Base-by-base conservation (phyloP, 1,140 invertebrate species). In the Coelopa frigida region DNA sequence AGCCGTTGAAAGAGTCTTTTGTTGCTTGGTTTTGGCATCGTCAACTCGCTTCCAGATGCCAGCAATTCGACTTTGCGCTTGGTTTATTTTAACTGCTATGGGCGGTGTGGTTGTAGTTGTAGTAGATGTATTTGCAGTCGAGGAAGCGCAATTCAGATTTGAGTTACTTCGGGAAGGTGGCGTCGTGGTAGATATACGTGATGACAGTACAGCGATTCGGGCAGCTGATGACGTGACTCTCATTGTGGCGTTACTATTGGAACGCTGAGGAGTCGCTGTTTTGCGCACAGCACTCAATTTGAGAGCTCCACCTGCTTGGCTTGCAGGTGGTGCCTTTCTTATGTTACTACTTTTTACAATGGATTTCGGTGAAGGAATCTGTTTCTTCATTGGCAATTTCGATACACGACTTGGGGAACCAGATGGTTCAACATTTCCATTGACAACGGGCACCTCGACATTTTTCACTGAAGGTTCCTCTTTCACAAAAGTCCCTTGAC, bases 401-500 rank as follows among this genome's bases (percentile, higher is more conserved):
- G 68, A 56, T 12, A 53, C 68, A 14, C 70, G 68, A n/a, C n/a
- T n/a, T n/a, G n/a, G n/a, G n/a, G n/a, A n/a, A n/a, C n/a, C n/a
- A n/a, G n/a, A n/a, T n/a, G n/a, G n/a, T n/a, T n/a, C n/a, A n/a
- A n/a, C n/a, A n/a, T n/a, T n/a, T n/a, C n/a, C n/a, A n/a, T 72
- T 73, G 20, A 72, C 73, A 15, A 73, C 63, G 3, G 74, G 70
- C 15, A 72, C 66, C 3, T 71, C 68, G 12, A 38, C 53, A 15
- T 72, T 55, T 17, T 67, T 52, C 51, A 72, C 69, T 3, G 74
- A 62, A 5, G 75, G 72, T 52, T 87, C 83, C 51, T 91, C 87
- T 68, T 91, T 91, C 0, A 86, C 87, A 61, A 93, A 93, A 0
- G 89, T 93, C 18, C 86, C 87, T 65, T 93, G 88, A 29, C 89